Evolutionary conservation across 2,113 vertebrate genomes (phyloP).

Genomic region (Manacus vitellinus): DNA sequence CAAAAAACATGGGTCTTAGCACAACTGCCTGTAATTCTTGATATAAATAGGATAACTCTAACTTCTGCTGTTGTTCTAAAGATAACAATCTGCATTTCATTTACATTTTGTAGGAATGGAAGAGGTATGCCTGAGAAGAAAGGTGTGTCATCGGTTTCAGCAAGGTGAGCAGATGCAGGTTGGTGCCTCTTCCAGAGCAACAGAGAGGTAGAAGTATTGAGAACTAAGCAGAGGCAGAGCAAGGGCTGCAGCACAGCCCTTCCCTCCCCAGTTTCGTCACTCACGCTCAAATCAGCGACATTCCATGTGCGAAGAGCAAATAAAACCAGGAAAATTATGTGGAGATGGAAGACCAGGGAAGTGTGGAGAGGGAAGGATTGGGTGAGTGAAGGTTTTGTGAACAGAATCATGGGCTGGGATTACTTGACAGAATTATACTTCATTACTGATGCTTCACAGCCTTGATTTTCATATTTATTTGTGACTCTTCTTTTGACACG

Average conservation of each 20-base stretch:
- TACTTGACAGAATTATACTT: conserved; percentile 55
- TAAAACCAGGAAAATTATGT: conserved; percentile 26
- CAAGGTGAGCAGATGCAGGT: not conserved
- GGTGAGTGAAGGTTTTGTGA: conserved; percentile 27
- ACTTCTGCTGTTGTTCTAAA: not conserved
- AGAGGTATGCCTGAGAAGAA: not conserved
- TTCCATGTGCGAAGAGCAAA: conserved; percentile 27
- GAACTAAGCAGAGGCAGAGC: not conserved
- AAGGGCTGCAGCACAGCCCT: not conserved
- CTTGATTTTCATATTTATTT: conserved; percentile 71
- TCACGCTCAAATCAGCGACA: not conserved
- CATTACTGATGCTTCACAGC: conserved; percentile 69
- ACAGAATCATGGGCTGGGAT: not conserved
- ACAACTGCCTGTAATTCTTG: not conserved
- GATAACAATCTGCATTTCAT: not conserved
- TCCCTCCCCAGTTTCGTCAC: not conserved
- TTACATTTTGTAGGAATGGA: not conserved
- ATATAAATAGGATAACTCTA: not conserved
- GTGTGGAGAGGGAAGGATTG: conserved; percentile 45
- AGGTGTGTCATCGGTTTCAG: not conserved
- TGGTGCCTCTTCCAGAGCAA: not conserved
- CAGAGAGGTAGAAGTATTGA: not conserved
- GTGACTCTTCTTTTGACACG: conserved; percentile 67
- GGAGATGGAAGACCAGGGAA: conserved; percentile 49
- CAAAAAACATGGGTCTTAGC: not conserved